Base-by-base conservation (phyloP, 2,888 invertebrate genomes). In the Colostygia pectinataria region DNA sequence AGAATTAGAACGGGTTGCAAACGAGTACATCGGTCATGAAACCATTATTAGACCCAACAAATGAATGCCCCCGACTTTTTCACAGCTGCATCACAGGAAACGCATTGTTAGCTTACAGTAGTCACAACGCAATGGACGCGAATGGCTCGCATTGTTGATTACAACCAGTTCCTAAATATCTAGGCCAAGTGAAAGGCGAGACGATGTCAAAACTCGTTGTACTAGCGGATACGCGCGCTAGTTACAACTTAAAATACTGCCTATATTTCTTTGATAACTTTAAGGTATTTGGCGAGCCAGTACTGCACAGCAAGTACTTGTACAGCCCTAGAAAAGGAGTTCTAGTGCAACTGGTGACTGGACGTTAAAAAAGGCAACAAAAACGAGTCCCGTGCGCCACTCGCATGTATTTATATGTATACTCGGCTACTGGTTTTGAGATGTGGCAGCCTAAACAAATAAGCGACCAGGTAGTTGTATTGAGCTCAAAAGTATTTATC, bases 121-220 rank as follows among this genome's bases (percentile, higher is more conserved):
- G n/a, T n/a, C n/a, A n/a, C n/a, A n/a, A n/a, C 61, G 67, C 66
- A 68, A 68, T 64, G 57, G 55, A 58, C 63, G 59, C 55, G 58
- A 64, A 69, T 64, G 65, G 64, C 53, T 68, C 70, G 80, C 79
- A 81, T 84, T 83, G 81, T 62, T 83, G 77, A 79, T 77, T 79
- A 74, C 78, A 83, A 88, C 89, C 82, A 83, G 88, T 86, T 88
- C 80, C 83, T 55, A 87, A 89, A 86, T 83, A 89, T 87, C 82
- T 85, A 80, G 89, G 89, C 81, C 89, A 78, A 88, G 89, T 88
- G 89, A 90, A 90, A 90, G 89, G 89, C 83, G 78, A 77, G 67
- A 69, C 77, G 78, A 70, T 77, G 82, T 80, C 80, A 80, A 80
- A 83, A 84, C 71, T 74, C 63, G 57, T 62, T 63, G 59, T 37